Conservation (phyloP, 2,113 vertebrate species). For the Fukomys damarensis region DNA sequence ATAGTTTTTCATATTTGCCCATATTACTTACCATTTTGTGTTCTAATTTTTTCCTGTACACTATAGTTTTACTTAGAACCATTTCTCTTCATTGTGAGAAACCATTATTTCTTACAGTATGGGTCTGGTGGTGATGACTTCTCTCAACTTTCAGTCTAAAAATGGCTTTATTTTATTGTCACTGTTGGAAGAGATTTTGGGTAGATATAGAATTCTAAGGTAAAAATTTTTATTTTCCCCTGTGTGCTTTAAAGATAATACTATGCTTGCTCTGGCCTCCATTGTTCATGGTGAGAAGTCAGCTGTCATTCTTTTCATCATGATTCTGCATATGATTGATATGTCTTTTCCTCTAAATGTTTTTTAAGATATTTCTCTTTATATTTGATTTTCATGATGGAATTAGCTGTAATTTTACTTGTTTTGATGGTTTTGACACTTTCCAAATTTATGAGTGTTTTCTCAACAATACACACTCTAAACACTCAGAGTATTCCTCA, state of each 20-base stretch:
- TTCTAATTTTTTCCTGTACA: neutral
- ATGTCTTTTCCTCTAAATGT: neutral
- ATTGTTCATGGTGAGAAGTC: neutral
- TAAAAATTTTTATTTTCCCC: neutral
- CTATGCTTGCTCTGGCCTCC: neutral
- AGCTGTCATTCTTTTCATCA: neutral
- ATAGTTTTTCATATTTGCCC: neutral
- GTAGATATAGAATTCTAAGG: neutral
- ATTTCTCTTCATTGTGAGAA: neutral
- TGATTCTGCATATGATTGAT: neutral
- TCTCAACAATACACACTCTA: neutral
- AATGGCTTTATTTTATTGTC: neutral
- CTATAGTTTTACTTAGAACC: neutral
- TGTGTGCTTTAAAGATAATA: neutral
- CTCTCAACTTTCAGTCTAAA: neutral
- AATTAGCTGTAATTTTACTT: neutral
- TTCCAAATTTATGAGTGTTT: neutral
- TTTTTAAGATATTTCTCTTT: constrained; percentile 2
- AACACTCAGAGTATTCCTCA: neutral
- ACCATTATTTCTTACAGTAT: neutral
- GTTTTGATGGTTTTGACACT: neutral
- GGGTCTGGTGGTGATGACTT: neutral
- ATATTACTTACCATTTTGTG: neutral
- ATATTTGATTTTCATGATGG: neutral
- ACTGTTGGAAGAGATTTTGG: neutral